Evolutionary conservation across 2,113 vertebrate genomes (phyloP), one percentile per base, ranked within the genome.

Genomic region (Scatophagus argus): DNA sequence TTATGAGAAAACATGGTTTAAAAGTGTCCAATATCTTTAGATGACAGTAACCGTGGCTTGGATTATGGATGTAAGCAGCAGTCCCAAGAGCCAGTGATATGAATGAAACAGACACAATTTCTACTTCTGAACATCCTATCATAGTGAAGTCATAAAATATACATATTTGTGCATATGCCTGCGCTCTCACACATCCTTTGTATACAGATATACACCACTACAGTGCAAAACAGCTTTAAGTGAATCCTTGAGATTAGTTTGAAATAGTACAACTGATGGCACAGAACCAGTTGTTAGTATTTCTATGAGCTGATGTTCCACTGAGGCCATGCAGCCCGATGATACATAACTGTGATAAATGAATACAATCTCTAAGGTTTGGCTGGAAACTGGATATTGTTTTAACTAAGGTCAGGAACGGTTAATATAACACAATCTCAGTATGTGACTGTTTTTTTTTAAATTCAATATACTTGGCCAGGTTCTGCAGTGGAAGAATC

Each of bases 321-420:
- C 41, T 55, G 29, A 25, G 29, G 19, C n/a, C 23, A 60, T 39
- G 75, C 36, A 46, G 10, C 34, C 16, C 44, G 19, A 29, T 51
- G 23, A 74, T 71, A 39, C 34, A 51, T 31, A 31, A 39, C 61
- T 34, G 11, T 41, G 21, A 66, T 66, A 29, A 60, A 51, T 62
- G 19, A 59, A 63, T 52, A 56, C 17, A 52, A 32, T 43, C 31
- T 31, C 7, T 56, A 36, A 75, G 49, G 52, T 27, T 62, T 65
- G 46, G 66, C 56, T 65, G 12, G 21, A 49, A 69, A 79, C 46
- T 65, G 25, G 31, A 58, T 74, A 44, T 84, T 84, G 51, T 76
- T 82, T 82, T 41, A 74, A n/a, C 6, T 47, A 51, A 43, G 75
- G 68, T 68, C 63, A 59, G 69, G 46, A 55, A 56, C 17, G 55